These are phyloP conservation scores for Anoplolepis gracilipes DNA, from an alignment of 1,140 invertebrate genomes.

Conservation along the genomic window DNA sequence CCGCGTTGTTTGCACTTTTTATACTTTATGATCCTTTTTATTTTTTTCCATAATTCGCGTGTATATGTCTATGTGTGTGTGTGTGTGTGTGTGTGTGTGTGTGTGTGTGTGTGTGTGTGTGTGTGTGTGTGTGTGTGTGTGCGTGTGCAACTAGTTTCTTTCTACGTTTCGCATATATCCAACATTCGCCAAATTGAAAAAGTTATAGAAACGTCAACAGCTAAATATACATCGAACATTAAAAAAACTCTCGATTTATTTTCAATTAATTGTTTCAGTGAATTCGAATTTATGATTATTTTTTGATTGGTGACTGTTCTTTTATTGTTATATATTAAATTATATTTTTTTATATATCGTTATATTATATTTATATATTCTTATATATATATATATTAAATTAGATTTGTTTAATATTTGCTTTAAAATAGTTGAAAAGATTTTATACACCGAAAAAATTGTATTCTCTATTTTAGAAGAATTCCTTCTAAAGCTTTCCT, in stretches of 20 bases:
- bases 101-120: neutral
- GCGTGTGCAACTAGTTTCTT: neutral
- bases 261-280: conserved; percentile 12
- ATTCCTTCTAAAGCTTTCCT: too few species aligned
- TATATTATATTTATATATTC: too few species aligned
- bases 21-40: conserved; percentile 33
- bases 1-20: conserved; percentile 47
- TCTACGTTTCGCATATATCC: neutral
- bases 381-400: neutral
- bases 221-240: neutral
- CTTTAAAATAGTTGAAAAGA: neutral
- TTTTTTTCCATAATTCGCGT: neutral
- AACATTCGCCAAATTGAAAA: conserved; percentile 31
- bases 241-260: conserved; percentile 1
- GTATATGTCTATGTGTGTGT: neutral
- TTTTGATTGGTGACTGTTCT: neutral
- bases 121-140: too few species aligned
- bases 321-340: neutral
- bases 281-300: conserved; percentile 7
- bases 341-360: too few species aligned
- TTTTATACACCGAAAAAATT: too few species aligned
- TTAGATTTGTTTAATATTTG: neutral
- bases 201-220: conserved; percentile 16
- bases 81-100: neutral
- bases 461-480: too few species aligned